Evolutionary conservation across 30 jellyfish, hydroid and myxozoan species (phyloP).

Genomic region (Rhopilema esculentum): DNA sequence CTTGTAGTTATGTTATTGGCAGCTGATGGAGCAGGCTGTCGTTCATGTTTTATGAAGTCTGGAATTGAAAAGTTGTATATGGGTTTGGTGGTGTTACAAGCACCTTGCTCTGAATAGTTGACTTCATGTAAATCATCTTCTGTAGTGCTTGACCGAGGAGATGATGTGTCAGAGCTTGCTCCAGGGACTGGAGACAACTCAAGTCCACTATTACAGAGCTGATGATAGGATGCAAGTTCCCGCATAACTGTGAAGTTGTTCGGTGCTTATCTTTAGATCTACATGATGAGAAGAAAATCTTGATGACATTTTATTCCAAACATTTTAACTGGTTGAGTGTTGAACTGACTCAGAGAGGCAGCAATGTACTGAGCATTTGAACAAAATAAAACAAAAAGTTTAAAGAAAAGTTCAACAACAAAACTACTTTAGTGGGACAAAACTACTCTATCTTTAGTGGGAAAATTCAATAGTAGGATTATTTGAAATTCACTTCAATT

Average conservation of each 20-base stretch:
- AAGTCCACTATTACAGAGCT: slow-evolving; percentile 68
- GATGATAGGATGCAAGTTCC: slow-evolving; percentile 55
- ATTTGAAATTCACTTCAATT: no score
- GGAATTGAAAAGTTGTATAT: slow-evolving; percentile 96
- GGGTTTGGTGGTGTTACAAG: slow-evolving; percentile 73
- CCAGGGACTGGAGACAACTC: slow-evolving; percentile 73
- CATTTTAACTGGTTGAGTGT: no score
- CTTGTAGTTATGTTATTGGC: slow-evolving; percentile 5
- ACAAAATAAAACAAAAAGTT: no score
- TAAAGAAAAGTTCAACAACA: no score
- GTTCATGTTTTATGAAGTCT: slow-evolving; percentile 85
- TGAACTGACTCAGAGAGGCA: no score
- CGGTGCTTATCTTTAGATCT: no score
- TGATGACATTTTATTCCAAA: no score
- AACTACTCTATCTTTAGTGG: no score
- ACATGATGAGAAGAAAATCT: no score
- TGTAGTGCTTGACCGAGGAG: slow-evolving; percentile 92
- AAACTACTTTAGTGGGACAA: no score
- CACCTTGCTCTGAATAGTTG: slow-evolving; percentile 60
- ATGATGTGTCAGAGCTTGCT: slow-evolving; percentile 91
- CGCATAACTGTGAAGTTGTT: slow-evolving; percentile 58
- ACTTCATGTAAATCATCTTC: slow-evolving; percentile 83
- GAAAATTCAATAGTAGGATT: no score
- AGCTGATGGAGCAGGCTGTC: slow-evolving; percentile 58
- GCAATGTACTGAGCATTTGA: no score